These are phyloP conservation scores for Brotula barbata DNA, from an alignment of 2,797 vertebrate genomes.

Conservation along the genomic window DNA sequence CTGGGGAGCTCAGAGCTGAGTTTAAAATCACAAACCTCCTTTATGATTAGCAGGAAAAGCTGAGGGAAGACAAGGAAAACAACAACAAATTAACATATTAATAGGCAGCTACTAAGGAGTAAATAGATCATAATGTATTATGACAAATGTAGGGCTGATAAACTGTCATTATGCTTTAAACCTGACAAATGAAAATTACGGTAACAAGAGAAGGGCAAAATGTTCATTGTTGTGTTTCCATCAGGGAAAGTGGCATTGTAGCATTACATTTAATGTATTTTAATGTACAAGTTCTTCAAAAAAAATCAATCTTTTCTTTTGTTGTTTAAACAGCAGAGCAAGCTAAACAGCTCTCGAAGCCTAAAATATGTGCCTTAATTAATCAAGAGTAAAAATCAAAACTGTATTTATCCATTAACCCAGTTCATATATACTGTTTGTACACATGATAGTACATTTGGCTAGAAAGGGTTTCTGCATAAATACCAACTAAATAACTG, in stretches of 20 bases:
- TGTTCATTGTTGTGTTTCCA: background rate
- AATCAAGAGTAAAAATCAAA: background rate
- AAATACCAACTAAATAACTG: background rate
- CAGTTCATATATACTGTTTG: no score
- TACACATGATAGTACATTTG: no score
- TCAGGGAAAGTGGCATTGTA: background rate
- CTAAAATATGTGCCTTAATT: background rate
- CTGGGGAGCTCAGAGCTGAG: background rate
- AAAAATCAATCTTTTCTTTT: no score
- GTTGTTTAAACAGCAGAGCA: constrained; percentile 11
- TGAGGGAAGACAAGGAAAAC: constrained; percentile 19
- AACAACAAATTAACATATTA: constrained; percentile 4
- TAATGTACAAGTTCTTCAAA: no score
- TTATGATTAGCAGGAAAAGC: constrained; percentile 27
- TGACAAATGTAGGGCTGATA: background rate
- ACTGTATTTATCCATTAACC: background rate
- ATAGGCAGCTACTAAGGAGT: background rate
- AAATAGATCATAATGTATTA: background rate
- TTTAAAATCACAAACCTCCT: constrained; percentile 28
- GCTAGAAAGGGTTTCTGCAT: background rate
- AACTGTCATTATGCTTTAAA: background rate
- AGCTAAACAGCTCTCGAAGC: constrained; percentile 10
- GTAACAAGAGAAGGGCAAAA: background rate
- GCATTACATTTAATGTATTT: background rate
- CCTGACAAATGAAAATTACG: background rate